A percentile compares a stretch with the other conserved stretches of the same genome.
Conservation (phyloP, 2,888 invertebrate species). For the Acronicta aceris region DNA sequence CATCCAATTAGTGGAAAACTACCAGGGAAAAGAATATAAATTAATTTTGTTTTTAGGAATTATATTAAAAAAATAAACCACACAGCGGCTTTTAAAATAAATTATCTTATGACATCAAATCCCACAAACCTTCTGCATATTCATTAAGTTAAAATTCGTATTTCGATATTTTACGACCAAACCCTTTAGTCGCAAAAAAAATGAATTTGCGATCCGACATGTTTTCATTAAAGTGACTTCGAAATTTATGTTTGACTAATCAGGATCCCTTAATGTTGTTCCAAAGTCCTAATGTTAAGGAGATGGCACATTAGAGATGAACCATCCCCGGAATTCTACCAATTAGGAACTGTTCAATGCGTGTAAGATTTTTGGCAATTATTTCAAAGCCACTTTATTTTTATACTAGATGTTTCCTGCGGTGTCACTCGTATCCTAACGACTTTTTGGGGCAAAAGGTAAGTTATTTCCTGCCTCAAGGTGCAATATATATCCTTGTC, state of each 20-base stretch:
- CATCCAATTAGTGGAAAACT: too few relatives aligned
- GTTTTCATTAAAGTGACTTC: constrained; percentile 64
- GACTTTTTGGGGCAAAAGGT: too few relatives aligned
- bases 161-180: constrained; percentile 51
- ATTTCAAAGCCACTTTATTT: too few relatives aligned
- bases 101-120: constrained; percentile 14
- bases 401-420: too few relatives aligned
- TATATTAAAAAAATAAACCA: constrained; percentile 7
- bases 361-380: too few relatives aligned
- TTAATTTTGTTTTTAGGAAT: too few relatives aligned
- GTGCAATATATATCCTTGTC: too few relatives aligned
- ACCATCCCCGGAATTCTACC: not conserved
- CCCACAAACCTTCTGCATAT: constrained; percentile 48
- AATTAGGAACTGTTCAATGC: too few relatives aligned
- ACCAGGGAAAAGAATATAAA: too few relatives aligned
- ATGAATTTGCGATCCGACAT: constrained; percentile 48
- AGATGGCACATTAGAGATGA: constrained; percentile 16
- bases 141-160: constrained; percentile 50
- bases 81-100: constrained; percentile 7
- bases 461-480: too few relatives aligned
- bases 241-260: constrained; percentile 76
- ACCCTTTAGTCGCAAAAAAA: constrained; percentile 49
- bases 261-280: constrained; percentile 67
- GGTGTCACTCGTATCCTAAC: too few relatives aligned
- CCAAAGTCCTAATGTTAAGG: constrained; percentile 47